These are phyloP conservation scores for Acleris holmiana DNA, from an alignment of 2,888 invertebrate genomes.

Conservation along the genomic window DNA sequence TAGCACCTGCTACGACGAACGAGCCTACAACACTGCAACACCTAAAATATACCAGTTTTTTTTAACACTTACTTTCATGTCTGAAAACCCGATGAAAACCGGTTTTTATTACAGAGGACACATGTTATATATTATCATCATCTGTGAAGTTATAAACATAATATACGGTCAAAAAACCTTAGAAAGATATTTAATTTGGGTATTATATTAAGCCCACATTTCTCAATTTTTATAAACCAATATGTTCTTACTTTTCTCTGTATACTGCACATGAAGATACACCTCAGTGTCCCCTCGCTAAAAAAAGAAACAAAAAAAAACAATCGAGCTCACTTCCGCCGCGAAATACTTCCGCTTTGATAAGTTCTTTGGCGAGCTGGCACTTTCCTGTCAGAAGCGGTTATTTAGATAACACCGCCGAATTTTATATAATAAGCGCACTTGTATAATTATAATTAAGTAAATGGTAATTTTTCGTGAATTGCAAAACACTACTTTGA, in stretches of 20 bases:
- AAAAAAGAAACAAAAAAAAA: conserved; percentile 62
- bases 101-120: conserved; percentile 20
- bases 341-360: conserved; percentile 67
- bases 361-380: conserved; percentile 44
- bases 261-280: conserved; percentile 50
- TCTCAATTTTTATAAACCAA: too few relatives aligned
- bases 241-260: conserved; percentile 42
- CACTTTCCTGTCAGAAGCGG: conserved; percentile 23
- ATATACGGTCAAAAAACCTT: too few relatives aligned
- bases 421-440: background rate
- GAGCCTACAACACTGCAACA: conserved; percentile 32
- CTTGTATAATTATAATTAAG: too few relatives aligned
- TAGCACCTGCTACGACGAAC: conserved; percentile 48
- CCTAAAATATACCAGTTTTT: conserved; percentile 23
- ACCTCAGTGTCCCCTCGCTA: conserved; percentile 57
- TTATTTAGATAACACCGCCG: conserved; percentile 19
- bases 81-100: conserved; percentile 15
- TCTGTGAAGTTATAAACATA: too few relatives aligned
- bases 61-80: conserved; percentile 25
- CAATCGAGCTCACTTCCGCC: conserved; percentile 66
- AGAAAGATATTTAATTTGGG: too few relatives aligned
- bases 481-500: too few relatives aligned
- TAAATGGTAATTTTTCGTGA: too few relatives aligned
- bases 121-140: background rate
- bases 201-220: background rate